A percentile compares a stretch with the other conserved stretches of the same genome.
phyloP scores from a whole-genome alignment of 2,113 vertebrate species.

The Marcusenius ussheri region DNA sequence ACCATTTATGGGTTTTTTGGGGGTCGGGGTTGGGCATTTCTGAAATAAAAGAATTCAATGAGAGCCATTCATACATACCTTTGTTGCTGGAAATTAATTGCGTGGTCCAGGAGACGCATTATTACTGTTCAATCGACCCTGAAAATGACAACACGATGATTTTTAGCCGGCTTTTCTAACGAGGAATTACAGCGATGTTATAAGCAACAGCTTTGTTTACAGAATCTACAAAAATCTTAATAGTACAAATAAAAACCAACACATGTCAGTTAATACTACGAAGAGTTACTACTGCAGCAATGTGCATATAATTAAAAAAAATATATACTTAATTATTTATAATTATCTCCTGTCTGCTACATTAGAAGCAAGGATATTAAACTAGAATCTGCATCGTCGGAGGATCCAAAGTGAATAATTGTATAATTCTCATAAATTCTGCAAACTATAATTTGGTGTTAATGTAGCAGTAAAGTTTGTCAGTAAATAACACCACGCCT shows the following conservation, averaged over 20 bases:
- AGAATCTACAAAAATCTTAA: background rate
- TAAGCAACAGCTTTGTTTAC: background rate
- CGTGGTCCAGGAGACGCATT: background rate
- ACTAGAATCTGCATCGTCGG: background rate
- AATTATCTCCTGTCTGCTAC: background rate
- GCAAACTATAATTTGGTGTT: background rate
- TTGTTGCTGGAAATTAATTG: background rate
- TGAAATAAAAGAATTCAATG: background rate
- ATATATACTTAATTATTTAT: background rate
- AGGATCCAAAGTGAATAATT: background rate
- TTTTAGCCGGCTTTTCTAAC: background rate
- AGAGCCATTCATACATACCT: background rate
- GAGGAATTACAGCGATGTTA: background rate
- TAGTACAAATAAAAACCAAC: background rate
- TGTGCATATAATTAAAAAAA: background rate
- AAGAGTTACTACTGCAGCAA: background rate
- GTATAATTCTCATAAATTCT: background rate
- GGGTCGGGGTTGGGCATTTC: background rate
- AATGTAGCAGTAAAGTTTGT: background rate
- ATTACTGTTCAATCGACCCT: background rate
- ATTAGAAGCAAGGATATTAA: background rate
- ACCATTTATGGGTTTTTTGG: background rate
- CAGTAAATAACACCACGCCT: background rate
- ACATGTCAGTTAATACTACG: background rate
- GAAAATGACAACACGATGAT: background rate